A percentile compares a stretch with the other conserved stretches of the same genome.
Conservation (phyloP, 1,140 invertebrate species). For the Drosophila sechellia region DNA sequence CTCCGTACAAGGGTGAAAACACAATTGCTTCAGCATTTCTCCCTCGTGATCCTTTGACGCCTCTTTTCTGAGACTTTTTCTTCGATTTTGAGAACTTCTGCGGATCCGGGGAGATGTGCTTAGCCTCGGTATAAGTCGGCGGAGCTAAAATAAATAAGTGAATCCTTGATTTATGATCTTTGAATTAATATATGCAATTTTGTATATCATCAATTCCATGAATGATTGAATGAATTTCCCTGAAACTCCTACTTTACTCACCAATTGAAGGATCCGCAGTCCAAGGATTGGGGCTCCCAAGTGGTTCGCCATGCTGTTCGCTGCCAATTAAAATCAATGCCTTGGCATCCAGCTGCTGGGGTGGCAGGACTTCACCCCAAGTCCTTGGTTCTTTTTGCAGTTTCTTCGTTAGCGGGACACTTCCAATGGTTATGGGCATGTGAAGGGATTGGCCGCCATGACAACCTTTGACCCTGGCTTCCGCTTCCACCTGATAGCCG, state of each 20-base stretch:
- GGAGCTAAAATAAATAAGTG: constrained; percentile 33
- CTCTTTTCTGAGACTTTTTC: constrained; percentile 27
- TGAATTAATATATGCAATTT: not conserved
- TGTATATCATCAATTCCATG: no score
- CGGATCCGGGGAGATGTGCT: constrained; percentile 36
- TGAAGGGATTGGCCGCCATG: constrained; percentile 85
- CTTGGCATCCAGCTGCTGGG: constrained; percentile 57
- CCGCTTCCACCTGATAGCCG: constrained; percentile 88
- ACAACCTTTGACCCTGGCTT: constrained; percentile 78
- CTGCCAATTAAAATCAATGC: constrained; percentile 46
- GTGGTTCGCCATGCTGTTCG: not conserved
- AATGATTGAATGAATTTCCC: no score
- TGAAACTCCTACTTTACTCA: constrained; percentile 11
- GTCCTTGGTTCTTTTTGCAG: constrained; percentile 35
- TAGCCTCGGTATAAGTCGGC: constrained; percentile 58
- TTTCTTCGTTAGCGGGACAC: constrained; percentile 84
- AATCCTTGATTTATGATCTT: not conserved
- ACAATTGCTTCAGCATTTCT: constrained; percentile 6
- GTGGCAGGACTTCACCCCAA: constrained; percentile 30
- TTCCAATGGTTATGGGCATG: constrained; percentile 86
- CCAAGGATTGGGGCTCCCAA: constrained; percentile 39
- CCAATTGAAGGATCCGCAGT: constrained; percentile 50
- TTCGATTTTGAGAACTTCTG: constrained; percentile 5
- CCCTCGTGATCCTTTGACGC: constrained; percentile 1
- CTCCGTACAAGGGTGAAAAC: constrained; percentile 60